These are phyloP conservation scores for Darevskia nairensis DNA, from an alignment of 2,797 vertebrate species.

Conservation along the genomic window DNA sequence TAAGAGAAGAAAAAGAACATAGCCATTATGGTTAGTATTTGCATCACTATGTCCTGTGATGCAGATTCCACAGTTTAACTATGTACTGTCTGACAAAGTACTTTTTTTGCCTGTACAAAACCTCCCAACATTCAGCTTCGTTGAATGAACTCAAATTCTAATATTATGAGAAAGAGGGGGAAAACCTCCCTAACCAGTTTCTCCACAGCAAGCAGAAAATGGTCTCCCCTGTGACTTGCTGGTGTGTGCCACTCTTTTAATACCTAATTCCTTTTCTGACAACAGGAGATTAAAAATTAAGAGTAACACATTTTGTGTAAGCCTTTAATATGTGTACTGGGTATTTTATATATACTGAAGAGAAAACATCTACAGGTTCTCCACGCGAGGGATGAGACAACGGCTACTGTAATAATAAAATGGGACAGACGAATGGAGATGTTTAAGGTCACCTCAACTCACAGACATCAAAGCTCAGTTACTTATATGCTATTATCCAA, in stretches of 20 bases:
- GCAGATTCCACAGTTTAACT: too few species aligned
- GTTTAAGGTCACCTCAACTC: background rate
- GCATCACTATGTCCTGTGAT: too few species aligned
- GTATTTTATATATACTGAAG: background rate
- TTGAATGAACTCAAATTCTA: too few species aligned
- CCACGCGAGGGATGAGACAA: background rate
- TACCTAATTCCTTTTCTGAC: background rate
- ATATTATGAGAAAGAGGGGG: too few species aligned
- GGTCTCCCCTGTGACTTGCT: background rate
- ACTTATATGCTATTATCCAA: constrained; percentile 14
- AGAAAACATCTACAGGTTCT: background rate
- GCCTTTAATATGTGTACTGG: background rate
- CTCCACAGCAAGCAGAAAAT: background rate
- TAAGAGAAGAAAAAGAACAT: too few species aligned
- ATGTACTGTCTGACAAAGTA: background rate
- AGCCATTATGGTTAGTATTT: too few species aligned
- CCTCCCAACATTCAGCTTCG: too few species aligned
- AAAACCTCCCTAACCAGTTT: too few species aligned
- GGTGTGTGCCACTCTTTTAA: background rate
- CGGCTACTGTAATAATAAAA: background rate
- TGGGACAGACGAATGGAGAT: background rate
- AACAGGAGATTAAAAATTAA: background rate
- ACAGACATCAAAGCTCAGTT: background rate
- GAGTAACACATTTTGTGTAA: background rate
- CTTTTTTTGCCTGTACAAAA: too few species aligned